Percentiles rank a stretch among this genome's conserved stretches.
Evolutionary conservation across 2,797 vertebrate genomes (phyloP).

Genomic region (Stomatorhinus walkeri): DNA sequence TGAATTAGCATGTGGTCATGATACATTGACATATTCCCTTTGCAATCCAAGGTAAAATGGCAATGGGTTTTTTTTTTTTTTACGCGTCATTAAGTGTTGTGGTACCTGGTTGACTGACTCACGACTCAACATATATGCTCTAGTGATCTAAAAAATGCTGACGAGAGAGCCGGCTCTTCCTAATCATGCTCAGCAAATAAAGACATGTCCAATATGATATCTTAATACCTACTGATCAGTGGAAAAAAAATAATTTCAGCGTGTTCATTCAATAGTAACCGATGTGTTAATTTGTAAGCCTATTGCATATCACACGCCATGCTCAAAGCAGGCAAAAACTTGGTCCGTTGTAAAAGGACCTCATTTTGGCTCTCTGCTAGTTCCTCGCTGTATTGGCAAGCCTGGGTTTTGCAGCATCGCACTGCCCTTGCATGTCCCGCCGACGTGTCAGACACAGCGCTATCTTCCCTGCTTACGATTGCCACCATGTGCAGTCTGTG

Average conservation of each 20-base stretch:
- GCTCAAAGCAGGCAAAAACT: background rate
- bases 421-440: background rate
- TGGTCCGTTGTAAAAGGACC: background rate
- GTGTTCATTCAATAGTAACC: background rate
- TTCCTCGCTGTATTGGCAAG: background rate
- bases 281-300: background rate
- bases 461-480: background rate
- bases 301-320: background rate
- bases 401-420: background rate
- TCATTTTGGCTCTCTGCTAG: background rate
- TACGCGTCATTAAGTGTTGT: background rate
- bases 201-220: background rate
- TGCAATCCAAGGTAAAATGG: background rate
- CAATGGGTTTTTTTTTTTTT: background rate
- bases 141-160: background rate
- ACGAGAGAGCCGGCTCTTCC: background rate
- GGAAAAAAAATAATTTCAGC: background rate
- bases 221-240: background rate
- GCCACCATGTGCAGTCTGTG: background rate
- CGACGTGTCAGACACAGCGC: background rate
- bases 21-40: background rate
- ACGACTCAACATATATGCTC: background rate
- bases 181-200: background rate
- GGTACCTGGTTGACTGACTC: background rate
- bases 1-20: background rate